Conservation (phyloP, 92 coral and sea anemone genomes). For the Phenganax subtilis region DNA sequence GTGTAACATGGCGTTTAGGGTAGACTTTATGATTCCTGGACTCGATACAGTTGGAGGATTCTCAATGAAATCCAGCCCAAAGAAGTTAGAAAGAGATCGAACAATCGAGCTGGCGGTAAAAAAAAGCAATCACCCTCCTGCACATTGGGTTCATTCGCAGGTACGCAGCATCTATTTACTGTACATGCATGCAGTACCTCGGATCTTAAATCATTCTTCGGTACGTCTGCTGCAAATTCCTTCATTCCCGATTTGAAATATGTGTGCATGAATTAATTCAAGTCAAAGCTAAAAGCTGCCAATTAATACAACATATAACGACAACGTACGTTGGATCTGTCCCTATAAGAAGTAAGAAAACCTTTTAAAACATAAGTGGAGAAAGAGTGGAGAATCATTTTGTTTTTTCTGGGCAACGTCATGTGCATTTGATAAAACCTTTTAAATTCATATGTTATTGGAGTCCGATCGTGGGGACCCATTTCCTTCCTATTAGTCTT, state of each 20-base stretch:
- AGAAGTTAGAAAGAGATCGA: slow-evolving; percentile 39
- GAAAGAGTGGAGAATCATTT: too few species aligned
- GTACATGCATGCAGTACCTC: background rate
- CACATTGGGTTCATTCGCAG: slow-evolving; percentile 75
- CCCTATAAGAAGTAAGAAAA: too few species aligned
- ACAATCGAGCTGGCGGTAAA: slow-evolving; percentile 70
- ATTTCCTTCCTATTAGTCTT: background rate
- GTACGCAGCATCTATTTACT: slow-evolving; percentile 39
- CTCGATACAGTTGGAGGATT: slow-evolving; percentile 86
- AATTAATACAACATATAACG: too few species aligned
- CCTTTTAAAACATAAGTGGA: too few species aligned
- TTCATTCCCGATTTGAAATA: too few species aligned
- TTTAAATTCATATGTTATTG: background rate
- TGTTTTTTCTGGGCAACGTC: too few species aligned
- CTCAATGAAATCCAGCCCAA: slow-evolving; percentile 77
- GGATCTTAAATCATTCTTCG: background rate
- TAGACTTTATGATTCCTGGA: slow-evolving; percentile 88
- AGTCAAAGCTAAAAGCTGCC: too few species aligned
- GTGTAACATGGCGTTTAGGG: slow-evolving; percentile 51
- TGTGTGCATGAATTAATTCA: too few species aligned
- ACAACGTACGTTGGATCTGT: too few species aligned
- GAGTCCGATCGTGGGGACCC: background rate
- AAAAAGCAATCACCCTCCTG: slow-evolving; percentile 80
- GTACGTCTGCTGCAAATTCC: background rate
- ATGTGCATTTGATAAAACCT: too few species aligned